Evolutionary conservation across 2,113 vertebrate species (phyloP).

Genomic region (Hemichromis elongatus): DNA sequence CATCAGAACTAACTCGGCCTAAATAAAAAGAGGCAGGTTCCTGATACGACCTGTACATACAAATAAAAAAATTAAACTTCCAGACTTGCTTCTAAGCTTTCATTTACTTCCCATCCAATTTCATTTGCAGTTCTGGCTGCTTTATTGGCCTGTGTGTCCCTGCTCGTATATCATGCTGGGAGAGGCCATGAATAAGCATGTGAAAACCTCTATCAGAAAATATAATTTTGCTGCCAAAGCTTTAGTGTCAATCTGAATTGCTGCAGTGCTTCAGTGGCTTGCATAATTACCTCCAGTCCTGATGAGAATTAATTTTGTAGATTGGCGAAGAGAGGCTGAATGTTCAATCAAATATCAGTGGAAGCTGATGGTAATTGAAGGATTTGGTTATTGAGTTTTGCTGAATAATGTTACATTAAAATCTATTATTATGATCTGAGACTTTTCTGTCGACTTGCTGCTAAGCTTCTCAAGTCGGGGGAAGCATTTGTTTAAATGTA

Average conservation of each 20-base stretch:
- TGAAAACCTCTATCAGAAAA: conserved; percentile 57
- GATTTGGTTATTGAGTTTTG: conserved; percentile 29
- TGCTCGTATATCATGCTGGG: conserved; percentile 48
- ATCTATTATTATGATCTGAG: not conserved
- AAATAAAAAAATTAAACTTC: not conserved
- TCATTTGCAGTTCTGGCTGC: conserved; percentile 47
- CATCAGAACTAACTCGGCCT: not conserved
- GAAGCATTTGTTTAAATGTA: not conserved
- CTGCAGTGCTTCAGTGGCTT: conserved; percentile 55
- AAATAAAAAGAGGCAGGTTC: not conserved
- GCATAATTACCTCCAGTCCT: conserved; percentile 55
- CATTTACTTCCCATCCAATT: conserved; percentile 53
- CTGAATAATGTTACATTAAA: conserved; percentile 15
- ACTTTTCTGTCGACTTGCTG: not conserved
- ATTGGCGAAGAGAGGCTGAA: conserved; percentile 13
- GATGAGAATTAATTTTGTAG: conserved; percentile 51
- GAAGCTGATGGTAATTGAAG: conserved; percentile 11
- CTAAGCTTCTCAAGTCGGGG: not conserved
- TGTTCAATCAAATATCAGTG: conserved; percentile 37
- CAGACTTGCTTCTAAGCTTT: not conserved
- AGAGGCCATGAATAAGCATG: conserved; percentile 55
- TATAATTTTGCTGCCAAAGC: conserved; percentile 58
- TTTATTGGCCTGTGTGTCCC: conserved; percentile 34
- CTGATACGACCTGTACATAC: not conserved
- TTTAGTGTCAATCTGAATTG: conserved; percentile 56